phyloP scores from a whole-genome alignment of 2,888 invertebrate species.

The Rhagium mordax region DNA sequence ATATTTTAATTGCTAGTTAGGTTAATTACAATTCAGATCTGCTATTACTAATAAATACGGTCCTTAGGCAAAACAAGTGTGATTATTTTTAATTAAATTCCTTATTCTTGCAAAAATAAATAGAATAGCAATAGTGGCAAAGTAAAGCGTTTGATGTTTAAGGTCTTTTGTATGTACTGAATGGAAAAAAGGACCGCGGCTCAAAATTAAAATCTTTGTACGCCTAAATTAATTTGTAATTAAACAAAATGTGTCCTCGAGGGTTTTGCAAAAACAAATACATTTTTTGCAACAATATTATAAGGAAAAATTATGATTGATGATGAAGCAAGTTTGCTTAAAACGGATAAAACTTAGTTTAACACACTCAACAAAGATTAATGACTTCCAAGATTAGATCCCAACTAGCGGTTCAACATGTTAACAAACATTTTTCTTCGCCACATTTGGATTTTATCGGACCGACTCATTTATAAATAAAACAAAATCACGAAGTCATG shows the following conservation, averaged over 20 bases:
- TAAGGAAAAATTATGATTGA: constrained; percentile 33
- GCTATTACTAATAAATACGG: neutral
- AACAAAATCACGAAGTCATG: neutral
- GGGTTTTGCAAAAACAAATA: constrained; percentile 5
- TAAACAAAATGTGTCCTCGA: constrained; percentile 5
- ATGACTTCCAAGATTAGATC: constrained; percentile 32
- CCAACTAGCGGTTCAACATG: constrained; percentile 27
- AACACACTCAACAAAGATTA: constrained; percentile 33
- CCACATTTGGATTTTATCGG: constrained; percentile 3
- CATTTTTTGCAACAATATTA: constrained; percentile 10
- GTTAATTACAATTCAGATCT: neutral
- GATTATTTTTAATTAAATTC: neutral
- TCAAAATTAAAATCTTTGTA: neutral
- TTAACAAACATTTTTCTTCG: constrained; percentile 31
- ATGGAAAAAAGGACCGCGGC: neutral
- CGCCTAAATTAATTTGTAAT: constrained; percentile 12
- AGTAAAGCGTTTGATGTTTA: neutral
- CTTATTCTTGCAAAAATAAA: neutral
- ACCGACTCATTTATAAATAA: constrained; percentile 12
- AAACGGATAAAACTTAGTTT: constrained; percentile 34
- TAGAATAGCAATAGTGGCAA: neutral
- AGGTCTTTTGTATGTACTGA: neutral
- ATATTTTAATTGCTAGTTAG: neutral
- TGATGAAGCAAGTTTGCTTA: constrained; percentile 23
- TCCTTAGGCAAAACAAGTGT: neutral